Evolutionary conservation across 2,797 vertebrate genomes (phyloP), one percentile per base, ranked within the genome.

Genomic region (Jordanella pulchra): DNA sequence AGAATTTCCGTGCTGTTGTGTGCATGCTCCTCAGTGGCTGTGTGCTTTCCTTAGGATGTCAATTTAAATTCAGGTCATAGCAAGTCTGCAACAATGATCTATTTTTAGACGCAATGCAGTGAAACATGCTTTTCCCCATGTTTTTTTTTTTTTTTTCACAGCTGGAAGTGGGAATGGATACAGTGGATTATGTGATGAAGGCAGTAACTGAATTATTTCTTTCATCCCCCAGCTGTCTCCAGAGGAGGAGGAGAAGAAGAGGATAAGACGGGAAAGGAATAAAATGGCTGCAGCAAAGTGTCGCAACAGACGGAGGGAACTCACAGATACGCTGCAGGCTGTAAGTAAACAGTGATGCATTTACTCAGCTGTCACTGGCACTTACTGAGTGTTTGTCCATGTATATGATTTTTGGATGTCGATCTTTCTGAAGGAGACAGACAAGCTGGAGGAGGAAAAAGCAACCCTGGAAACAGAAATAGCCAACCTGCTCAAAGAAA

Each of bases 221-320:
- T 84, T 80, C 69, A 32, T 75, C 6, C 79, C 79, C 74, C 85
- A 99, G 97, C 93, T 99, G 75, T 96, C 97, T 80, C 96, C 97
- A 23, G 96, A 97, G 91, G 97, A 98, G 87, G 97, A 98, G 73
- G 97, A 97, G 89, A 99, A 97, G 79, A 95, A 97, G 87, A 94
- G 93, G 90, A 93, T 99, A 81, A 93, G 97, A 89, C 95, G 97
- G 83, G 97, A 98, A 93, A 96, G 97, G 86, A 99, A 99, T 95
- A 99, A 99, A 92, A 97, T 98, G 97, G 97, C 97, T 85, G 97
- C 97, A 87, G 97, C 97, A 28, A 98, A 98, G 88, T 99, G 97
- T 91, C 95, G 97, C 87, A 98, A 97, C 94, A 94, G 97, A 82
- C 94, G 97, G 85, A 91, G 96, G 89, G 97, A 99, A 79, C 95